Percentiles rank a stretch among this genome's conserved stretches.
These are phyloP conservation scores for Gadopsis marmoratus DNA, from an alignment of 2,797 vertebrate species.

Conservation along the genomic window DNA sequence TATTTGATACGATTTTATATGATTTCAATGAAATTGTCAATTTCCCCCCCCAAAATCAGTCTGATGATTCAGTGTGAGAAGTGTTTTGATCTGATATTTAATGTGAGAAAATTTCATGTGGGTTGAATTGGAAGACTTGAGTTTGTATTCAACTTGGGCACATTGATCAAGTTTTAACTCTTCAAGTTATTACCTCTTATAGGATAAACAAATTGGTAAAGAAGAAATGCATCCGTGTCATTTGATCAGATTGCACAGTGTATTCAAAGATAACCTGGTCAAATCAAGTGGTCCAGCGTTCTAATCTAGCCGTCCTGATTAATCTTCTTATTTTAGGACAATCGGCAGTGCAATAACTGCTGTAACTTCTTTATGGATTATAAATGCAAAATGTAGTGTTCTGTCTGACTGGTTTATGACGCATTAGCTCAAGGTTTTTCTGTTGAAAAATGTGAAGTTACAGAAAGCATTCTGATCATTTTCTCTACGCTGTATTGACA, in stretches of 20 bases:
- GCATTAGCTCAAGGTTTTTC: neutral
- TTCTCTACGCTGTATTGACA: neutral
- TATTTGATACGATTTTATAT: neutral
- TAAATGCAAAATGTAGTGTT: neutral
- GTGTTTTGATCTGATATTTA: neutral
- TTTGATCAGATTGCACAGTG: neutral
- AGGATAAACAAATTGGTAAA: neutral
- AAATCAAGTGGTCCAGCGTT: neutral
- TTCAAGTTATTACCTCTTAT: neutral
- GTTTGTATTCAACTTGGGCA: neutral
- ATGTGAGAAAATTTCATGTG: neutral
- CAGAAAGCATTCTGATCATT: neutral
- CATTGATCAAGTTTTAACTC: neutral
- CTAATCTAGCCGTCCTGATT: neutral
- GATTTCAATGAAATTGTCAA: conserved; percentile 42
- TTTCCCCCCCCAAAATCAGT: conserved; percentile 47
- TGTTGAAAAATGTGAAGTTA: neutral
- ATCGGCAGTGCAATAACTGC: neutral
- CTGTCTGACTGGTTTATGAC: neutral
- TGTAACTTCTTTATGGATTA: neutral
- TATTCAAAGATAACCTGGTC: neutral
- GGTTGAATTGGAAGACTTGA: neutral
- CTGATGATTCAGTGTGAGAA: conserved; percentile 23
- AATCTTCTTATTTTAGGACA: neutral
- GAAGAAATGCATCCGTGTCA: neutral